A percentile compares a stretch with the other conserved stretches of the same genome.
Conservation (phyloP, 1,140 invertebrate genomes). For the Triops longicaudatus region DNA sequence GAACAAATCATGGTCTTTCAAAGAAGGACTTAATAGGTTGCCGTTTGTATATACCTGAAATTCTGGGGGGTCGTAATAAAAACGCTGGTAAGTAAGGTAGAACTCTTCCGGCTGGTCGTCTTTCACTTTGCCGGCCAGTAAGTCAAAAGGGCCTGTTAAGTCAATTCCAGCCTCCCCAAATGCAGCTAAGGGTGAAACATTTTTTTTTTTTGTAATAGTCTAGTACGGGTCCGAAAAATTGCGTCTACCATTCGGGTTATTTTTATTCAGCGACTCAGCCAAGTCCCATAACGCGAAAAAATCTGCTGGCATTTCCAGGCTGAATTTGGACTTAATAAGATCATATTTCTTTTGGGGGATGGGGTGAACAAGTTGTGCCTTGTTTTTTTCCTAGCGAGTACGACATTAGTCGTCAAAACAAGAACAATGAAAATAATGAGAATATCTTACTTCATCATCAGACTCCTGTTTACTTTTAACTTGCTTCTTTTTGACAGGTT, state of each 20-base stretch:
- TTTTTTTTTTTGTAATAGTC: conserved; percentile 28
- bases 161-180: conserved; percentile 54
- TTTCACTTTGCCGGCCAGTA: conserved; percentile 58
- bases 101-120: conserved; percentile 46
- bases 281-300: conserved; percentile 80
- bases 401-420: background rate
- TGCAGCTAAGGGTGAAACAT: conserved; percentile 43
- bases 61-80: conserved; percentile 88
- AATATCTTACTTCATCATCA: background rate
- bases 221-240: conserved; percentile 28
- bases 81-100: conserved; percentile 74
- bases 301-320: conserved; percentile 78
- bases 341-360: background rate
- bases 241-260: conserved; percentile 46
- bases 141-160: conserved; percentile 79
- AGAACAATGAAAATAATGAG: background rate
- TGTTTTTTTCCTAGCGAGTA: background rate
- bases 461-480: conserved; percentile 33
- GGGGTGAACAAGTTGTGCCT: background rate
- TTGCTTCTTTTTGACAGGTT: background rate
- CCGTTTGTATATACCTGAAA: conserved; percentile 57
- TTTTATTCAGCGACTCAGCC: conserved; percentile 53
- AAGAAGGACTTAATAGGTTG: no score
- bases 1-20: no score
- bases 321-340: conserved; percentile 60